Base-by-base conservation (phyloP, 1,140 invertebrate genomes). In the Drosophila arizonae region DNA sequence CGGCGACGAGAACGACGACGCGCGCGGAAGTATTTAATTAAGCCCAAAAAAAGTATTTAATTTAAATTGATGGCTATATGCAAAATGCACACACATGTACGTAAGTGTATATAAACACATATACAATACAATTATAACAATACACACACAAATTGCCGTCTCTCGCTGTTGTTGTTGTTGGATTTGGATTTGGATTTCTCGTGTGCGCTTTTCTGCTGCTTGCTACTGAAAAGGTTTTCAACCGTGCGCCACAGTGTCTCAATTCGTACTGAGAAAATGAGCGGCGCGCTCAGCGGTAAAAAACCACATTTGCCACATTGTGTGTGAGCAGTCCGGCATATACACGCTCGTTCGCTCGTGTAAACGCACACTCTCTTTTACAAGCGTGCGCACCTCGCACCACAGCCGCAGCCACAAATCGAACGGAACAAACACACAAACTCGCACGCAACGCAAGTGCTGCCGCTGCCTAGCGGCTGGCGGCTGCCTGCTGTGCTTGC, bases 1-100 rank as follows among this genome's bases (percentile, higher is more conserved):
- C 75, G 79, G 48, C 80, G 79, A 64, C 71, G 30, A 60, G 54
- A 70, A 61, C 76, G 51, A 70, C 77, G 64, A 61, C 60, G 43
- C 72, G 71, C 78, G 79, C 82, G 81, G 82, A 87, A 87, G 82
- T 86, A 86, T 86, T 86, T 86, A 86, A 87, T 86, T 87, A 81
- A 86, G 76, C 72, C 81, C 52, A 58, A 69, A 69, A 69, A 86
- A 82, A 81, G 79, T 81, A 87, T 85, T 87, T 85, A 81, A 87
- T 85, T 85, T 81, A 81, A 86, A 77, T 85, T 78, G 66, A 77
- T 87, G 33, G 56, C 50, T 70, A 66, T 66, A 66, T 78, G 81
- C 77, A 69, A 72, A 77, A 77, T 85, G 75, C 79, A 86, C 70
- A 68, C 51, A 68, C 68, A 68, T 48, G 63, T 51, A 58, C 26